phyloP scores from a whole-genome alignment of 2,113 vertebrate genomes.

The Mormyrus lacerda region DNA sequence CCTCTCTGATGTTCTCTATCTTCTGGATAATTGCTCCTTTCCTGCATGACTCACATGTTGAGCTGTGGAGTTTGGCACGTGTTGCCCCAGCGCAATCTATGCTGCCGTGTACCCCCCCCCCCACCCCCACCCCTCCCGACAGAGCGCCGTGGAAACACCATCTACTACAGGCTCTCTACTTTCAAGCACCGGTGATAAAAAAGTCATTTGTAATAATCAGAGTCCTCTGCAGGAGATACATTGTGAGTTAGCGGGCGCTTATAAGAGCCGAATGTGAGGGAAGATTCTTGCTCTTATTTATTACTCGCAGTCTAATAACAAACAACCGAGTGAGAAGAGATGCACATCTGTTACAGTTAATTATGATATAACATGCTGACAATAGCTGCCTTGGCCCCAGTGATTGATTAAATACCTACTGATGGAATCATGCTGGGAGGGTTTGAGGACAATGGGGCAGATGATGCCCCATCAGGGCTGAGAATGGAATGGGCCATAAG shows the following conservation, averaged over 20 bases:
- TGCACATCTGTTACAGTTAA: background rate
- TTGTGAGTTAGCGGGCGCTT: background rate
- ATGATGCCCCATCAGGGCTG: background rate
- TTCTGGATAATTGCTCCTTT: constrained; percentile 33
- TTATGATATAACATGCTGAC: background rate
- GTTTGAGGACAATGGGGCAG: background rate
- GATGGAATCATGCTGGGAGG: background rate
- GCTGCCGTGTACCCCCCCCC: background rate
- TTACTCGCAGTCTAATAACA: background rate
- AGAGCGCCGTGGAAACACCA: background rate
- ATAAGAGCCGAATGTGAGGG: background rate
- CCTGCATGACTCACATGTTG: constrained; percentile 42
- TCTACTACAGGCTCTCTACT: background rate
- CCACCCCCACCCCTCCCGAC: background rate
- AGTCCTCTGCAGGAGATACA: background rate
- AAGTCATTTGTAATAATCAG: background rate
- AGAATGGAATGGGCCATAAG: background rate
- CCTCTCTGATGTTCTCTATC: background rate
- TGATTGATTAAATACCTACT: background rate
- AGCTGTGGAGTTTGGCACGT: constrained; percentile 22
- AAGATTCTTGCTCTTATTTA: background rate
- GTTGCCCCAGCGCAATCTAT: background rate
- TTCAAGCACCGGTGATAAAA: background rate
- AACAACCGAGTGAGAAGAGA: background rate
- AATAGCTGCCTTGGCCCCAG: background rate